phyloP scores from a whole-genome alignment of 2,888 invertebrate genomes.

The Hypselothyrea guttata region DNA sequence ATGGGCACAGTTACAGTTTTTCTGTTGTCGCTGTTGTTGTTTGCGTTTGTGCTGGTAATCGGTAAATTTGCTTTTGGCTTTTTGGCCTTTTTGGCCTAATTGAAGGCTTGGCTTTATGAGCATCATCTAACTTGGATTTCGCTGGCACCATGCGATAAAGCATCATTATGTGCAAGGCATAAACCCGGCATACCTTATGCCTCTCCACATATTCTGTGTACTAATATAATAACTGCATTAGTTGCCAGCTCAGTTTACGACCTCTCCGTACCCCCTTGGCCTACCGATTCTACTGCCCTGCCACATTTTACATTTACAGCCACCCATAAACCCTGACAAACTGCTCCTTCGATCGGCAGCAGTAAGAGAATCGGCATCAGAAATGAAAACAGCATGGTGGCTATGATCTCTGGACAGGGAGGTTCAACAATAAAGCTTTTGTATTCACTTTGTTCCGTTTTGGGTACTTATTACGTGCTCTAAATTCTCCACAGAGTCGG shows the following conservation, averaged over 20 bases:
- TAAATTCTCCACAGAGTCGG: too few species aligned
- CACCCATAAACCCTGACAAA: conserved; percentile 10
- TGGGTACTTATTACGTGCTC: too few species aligned
- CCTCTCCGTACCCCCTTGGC: neutral
- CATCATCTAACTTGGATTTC: conserved; percentile 56
- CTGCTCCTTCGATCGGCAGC: conserved; percentile 15
- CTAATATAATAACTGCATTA: conserved; percentile 50
- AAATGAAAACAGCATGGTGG: neutral
- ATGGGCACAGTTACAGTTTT: neutral
- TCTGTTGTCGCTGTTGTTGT: too few species aligned
- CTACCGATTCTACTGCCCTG: neutral
- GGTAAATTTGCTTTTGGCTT: conserved; percentile 43
- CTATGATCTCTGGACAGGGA: too few species aligned
- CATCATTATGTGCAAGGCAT: conserved; percentile 39
- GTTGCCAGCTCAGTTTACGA: conserved; percentile 39
- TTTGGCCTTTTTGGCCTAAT: conserved; percentile 47
- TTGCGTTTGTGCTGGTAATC: conserved; percentile 37
- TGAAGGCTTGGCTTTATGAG: conserved; percentile 52
- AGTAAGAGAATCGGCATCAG: neutral
- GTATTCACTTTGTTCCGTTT: too few species aligned
- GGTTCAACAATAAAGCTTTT: too few species aligned
- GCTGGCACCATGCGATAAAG: conserved; percentile 43
- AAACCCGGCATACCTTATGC: conserved; percentile 1
- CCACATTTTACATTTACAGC: conserved; percentile 1
- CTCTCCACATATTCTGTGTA: conserved; percentile 10